phyloP scores from a whole-genome alignment of 2,113 vertebrate species.

The Bubalus kerabau region DNA sequence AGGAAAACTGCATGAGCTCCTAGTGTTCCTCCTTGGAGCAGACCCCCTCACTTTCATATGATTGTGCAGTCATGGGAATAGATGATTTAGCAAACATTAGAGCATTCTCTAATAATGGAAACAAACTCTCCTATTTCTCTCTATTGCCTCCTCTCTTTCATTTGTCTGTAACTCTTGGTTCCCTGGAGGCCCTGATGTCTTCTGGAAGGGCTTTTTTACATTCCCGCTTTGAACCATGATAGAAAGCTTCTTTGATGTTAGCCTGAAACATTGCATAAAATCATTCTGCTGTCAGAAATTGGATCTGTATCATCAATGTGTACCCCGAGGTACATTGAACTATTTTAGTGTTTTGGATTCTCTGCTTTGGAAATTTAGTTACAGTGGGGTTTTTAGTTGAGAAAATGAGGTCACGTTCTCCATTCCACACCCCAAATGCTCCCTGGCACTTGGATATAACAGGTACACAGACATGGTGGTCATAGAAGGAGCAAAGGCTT shows the following conservation, averaged over 20 bases:
- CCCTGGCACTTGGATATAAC: no score
- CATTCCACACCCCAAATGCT: rapidly evolving
- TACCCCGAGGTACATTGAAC: background rate
- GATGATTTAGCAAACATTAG: background rate
- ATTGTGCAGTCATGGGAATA: background rate
- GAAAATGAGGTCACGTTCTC: background rate
- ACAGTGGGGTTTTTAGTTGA: background rate
- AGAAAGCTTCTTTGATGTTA: background rate
- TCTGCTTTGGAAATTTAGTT: background rate
- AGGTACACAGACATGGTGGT: background rate
- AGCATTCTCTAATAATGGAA: background rate
- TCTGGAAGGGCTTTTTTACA: background rate
- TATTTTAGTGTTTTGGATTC: background rate
- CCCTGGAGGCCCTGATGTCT: background rate
- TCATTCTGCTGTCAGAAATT: background rate
- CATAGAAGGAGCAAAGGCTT: background rate
- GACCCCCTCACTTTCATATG: background rate
- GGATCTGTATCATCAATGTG: background rate
- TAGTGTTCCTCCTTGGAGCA: background rate
- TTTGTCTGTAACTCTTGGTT: background rate
- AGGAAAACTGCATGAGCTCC: background rate
- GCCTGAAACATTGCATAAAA: background rate
- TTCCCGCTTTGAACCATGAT: background rate
- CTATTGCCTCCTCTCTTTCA: background rate
- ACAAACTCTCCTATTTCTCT: background rate